Base-by-base conservation (phyloP, 2,113 vertebrate genomes). In the Rynchops niger region DNA sequence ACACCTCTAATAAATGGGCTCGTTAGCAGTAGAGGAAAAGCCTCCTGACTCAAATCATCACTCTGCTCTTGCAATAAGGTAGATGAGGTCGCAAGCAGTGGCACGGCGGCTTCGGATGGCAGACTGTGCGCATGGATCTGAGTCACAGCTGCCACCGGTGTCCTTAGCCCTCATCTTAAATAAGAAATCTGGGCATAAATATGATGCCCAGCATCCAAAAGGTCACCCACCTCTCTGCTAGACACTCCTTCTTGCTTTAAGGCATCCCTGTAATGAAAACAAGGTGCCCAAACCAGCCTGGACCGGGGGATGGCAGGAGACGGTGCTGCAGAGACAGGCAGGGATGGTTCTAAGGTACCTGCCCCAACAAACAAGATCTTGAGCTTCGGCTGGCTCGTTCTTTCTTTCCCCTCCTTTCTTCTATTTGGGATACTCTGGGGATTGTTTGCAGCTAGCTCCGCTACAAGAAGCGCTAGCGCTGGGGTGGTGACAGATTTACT, bases 401-500 rank as follows among this genome's bases (percentile, higher is more conserved):
- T 22, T 67, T 80, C 61, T n/a, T 76, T 20, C 69, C 69, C 81
- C 70, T 85, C 49, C 2, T 30, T 89, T 56, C 49, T 77, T 36
- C 49, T 34, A 0, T 16, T 40, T 29, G 85, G 85, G 65, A 63
- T 47, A 62, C 52, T 83, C 50, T 59, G n/a, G 81, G 91, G 62
- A 76, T 6, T 30, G n/a, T 49, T 69, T 90, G 77, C 87, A 93
- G 84, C 36, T 11, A 69, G 72, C 65, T 92, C 38, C 2, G 34
- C 65, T 59, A 49, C 55, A 61, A 45, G 84, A 79, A 53, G 78
- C 6, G 8, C 55, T 11, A 82, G 69, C 6, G 1, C 59, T 2
- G 9, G n/a, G 73, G 34, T 3, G 17, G 49, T 91, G 95, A 94
- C 81, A 84, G 91, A 97, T 97, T 94, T 94, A 85, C 95, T 91